Conservation (phyloP, 2,113 vertebrate genomes). For the Glaucidium brasilianum region DNA sequence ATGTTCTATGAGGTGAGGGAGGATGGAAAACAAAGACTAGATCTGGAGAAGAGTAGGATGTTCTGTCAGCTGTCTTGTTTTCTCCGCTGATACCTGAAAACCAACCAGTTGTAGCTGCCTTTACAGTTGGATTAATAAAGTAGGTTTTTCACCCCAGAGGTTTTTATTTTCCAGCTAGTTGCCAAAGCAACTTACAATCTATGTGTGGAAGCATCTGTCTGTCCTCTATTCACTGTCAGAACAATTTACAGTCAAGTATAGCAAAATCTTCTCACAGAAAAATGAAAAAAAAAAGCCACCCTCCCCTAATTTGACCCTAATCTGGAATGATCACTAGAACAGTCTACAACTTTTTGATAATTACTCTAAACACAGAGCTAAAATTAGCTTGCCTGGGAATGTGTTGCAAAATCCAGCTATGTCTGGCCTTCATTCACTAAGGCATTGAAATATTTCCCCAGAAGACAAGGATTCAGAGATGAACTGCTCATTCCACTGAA, state of each 20-base stretch:
- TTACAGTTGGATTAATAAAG: background rate
- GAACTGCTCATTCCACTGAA: conserved; percentile 16
- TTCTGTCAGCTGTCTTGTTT: background rate
- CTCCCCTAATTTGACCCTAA: background rate
- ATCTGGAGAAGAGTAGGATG: background rate
- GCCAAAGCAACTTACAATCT: background rate
- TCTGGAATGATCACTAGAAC: background rate
- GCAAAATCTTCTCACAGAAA: background rate
- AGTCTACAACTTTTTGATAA: conserved; percentile 17
- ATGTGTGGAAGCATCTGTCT: background rate
- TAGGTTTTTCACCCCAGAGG: background rate
- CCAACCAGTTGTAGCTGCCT: background rate
- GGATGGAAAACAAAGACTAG: background rate
- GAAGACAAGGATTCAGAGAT: conserved; percentile 30
- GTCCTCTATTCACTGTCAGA: conserved; percentile 21
- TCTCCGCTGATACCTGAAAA: background rate
- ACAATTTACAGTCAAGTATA: conserved; percentile 4
- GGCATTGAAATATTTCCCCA: conserved; percentile 13
- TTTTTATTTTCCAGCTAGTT: background rate
- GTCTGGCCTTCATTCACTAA: background rate
- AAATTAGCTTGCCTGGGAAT: background rate
- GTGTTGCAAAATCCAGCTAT: background rate
- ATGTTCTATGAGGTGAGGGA: background rate
- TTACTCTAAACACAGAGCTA: background rate
- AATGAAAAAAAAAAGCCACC: background rate